Evolutionary conservation across 30 jellyfish, hydroid and myxozoan species (phyloP), one percentile per base, ranked within the genome.

Genomic region (Nemopilema nomurai): DNA sequence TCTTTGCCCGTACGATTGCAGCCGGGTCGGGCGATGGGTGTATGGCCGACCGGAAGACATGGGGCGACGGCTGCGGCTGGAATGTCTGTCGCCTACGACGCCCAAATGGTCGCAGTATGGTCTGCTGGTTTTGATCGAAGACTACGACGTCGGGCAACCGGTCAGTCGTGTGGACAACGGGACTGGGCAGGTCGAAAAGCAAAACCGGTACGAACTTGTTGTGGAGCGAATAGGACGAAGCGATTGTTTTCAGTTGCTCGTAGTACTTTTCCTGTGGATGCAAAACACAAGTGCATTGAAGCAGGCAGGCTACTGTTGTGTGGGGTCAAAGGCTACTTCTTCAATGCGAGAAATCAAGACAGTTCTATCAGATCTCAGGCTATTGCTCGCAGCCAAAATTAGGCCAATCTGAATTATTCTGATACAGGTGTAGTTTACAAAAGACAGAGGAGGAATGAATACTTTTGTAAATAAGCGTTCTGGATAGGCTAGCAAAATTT

Each of bases 201-300:
- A 93, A 82, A 30, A 67, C 81, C 62, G 98, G 98, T 16, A 85
- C 81, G 67, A 93, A 71, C 49, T 85, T 69, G 66, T 71, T 78
- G 79, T 88, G 96, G 3, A 88, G 87, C 8, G 96, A 88, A 74
- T 88, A 93, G 71, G 98, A 90, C 28, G 97, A 84, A 27, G 97
- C 97, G 23, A 93, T 94, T 62, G 87, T 31, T 22, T 88, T 96
- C 20, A 93, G 85, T 66, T 90, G 90, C 30, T 86, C 96, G 89
- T 88, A 93, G 67, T 87, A 92, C 26, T 75, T 69, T 64, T 86
- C 96, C 98, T 92, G 66, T 0, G 62, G 62, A 4, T 22, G 28
- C 3, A 67, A 51, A 13, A 51, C 26, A 28, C 7, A 23, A 51
- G 19, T 13, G 84, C 19, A 4, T 4, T 70, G 20, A 22, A 9